Conservation (phyloP, 2,888 invertebrate species). For the Eristalis intricaria region DNA sequence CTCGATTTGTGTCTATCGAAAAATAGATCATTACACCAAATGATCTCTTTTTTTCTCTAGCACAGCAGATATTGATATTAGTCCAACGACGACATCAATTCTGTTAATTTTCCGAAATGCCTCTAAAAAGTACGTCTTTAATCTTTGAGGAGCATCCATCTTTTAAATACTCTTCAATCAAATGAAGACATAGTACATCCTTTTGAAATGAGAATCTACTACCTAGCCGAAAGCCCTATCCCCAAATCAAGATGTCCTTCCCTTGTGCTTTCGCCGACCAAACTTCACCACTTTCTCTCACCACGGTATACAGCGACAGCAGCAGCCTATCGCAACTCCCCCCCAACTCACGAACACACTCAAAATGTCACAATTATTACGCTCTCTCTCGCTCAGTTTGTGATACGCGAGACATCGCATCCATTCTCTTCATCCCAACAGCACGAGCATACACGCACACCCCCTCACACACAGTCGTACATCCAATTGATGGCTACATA, state of each 20-base stretch:
- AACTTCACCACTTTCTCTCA: conserved; percentile 59
- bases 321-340: neutral
- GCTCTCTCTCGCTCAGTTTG: conserved; percentile 21
- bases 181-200: neutral
- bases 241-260: conserved; percentile 19
- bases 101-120: too few species aligned
- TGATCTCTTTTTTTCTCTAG: too few species aligned
- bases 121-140: too few species aligned
- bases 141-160: neutral
- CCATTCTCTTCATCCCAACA: conserved; percentile 57
- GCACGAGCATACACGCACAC: conserved; percentile 32
- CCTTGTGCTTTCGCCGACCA: conserved; percentile 31
- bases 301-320: conserved; percentile 16
- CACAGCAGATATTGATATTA: too few species aligned
- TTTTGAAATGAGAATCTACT: conserved; percentile 26
- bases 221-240: conserved; percentile 1
- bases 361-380: conserved; percentile 7
- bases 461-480: conserved; percentile 14
- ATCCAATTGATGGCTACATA: conserved; percentile 74
- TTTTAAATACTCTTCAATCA: neutral
- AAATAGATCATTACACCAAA: too few species aligned
- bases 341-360: neutral
- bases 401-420: neutral
- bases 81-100: too few species aligned
- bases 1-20: too few species aligned